Evolutionary conservation across 92 coral and sea anemone genomes (phyloP), one percentile per base, ranked within the genome.

Genomic region (Porites evermanni): DNA sequence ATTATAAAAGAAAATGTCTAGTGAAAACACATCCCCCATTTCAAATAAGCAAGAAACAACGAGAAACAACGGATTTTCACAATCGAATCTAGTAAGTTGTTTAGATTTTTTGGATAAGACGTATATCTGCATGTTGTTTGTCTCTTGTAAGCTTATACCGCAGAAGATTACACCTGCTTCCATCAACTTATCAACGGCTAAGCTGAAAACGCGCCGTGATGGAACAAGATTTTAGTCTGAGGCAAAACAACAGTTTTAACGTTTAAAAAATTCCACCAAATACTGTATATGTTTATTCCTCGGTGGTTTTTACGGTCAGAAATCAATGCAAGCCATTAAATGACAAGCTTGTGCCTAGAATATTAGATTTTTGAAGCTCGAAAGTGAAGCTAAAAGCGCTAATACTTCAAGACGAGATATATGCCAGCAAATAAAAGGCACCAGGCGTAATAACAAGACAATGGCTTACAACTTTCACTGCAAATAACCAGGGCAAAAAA

Each of bases 311-410:
- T 7, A 69, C 38, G 70, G 58, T 24, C 58, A 16, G 38, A 53
- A 81, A 81, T 70, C 77, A 81, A 81, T 70, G 86, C 86, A 81
- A 70, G 20, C 32, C 58, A 70, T 38, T 81, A 2, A 38, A 38
- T 38, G 3, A 38, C 47, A 38, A 59, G 1, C 56, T 4, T 78
- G 21, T 16, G 53, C 32, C 47, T 19, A 17, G 47, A 70, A 81
- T 70, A 32, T 54, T 56, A 12, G 86, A 70, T 70, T 58, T 58
- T 70, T 58, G 54, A 10, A 19, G 26, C 79, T 53, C 86, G 38
- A 70, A 68, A 50, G 58, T 54, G 20, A 76, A 83, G 21, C 60
- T 74, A 50, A 71, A 81, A 70, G 19, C 66, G 14, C 9, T 32
- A 7, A 13, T n/a, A 50, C 53, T 79, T 79, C 64, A 58, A 79